Evolutionary conservation across 2,888 invertebrate species (phyloP), one percentile per base, ranked within the genome.

Genomic region (Rhimphoctona megacephalus): DNA sequence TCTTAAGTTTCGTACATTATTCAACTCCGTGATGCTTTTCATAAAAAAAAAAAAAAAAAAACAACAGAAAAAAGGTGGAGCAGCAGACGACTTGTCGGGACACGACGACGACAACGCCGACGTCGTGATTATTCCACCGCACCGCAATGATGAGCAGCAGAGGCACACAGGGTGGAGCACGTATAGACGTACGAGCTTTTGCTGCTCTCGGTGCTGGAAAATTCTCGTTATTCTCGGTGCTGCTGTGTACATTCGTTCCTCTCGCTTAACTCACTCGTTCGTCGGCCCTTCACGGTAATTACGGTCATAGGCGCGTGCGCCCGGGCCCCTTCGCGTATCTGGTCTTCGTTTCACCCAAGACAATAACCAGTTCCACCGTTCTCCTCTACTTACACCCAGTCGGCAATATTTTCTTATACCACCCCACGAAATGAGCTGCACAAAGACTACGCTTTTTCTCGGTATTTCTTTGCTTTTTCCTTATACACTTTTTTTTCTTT

Each of bases 231-330:
- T 87, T 80, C 85, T 72, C 80, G 66, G 33, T 30, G 81, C 46
- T 33, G 81, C 36, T 17, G 39, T 22, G 39, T 73, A 46, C 70
- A 30, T 46, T 78, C 79, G 76, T 85, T 87, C 79, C 79, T 79
- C 81, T 81, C 69, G 83, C 79, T 81, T 49, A 72, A 61, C 67
- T 82, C 70, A 52, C 79, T 85, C 86, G 73, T 83, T 82, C 86
- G 77, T 85, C 87, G 78, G 85, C 86, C 86, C 82, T 74, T 84
- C 57, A 85, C 87, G 87, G 86, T 86, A 88, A 87, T 87, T 88
- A 86, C 85, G 78, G 81, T 85, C 70, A 85, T 78, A 76, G 77
- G 73, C 78, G 85, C 76, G 79, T 79, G 64, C 80, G 69, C 43
- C 43, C 69, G 54, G 52, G 66, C 25, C 67, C 78, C 78, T 54